Evolutionary conservation across 1,140 invertebrate species (phyloP), one percentile per base, ranked within the genome.

Genomic region (Belonocnema kinseyi): DNA sequence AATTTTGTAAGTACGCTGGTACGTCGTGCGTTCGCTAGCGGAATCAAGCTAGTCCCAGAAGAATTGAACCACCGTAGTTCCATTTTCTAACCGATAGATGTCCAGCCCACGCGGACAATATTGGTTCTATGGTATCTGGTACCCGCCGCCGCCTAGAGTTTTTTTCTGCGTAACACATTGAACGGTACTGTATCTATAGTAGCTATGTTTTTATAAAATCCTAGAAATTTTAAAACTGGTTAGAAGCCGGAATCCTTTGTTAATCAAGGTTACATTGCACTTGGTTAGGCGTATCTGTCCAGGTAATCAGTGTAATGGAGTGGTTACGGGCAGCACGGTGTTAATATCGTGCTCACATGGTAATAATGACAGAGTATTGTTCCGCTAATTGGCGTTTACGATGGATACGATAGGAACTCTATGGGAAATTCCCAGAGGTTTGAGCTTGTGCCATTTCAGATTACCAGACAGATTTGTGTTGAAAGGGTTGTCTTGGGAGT

Each of bases 331-430:
- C 26, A 58, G 56, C 21, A 66, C 14, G 40, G 58, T 66, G 58
- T 66, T 66, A 21, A 33, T 66, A 66, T 66, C 26, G 16, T 26
- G 61, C 61, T 66, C 46, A 66, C 61, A 46, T 40, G 33, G 61
- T 66, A 66, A 33, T 66, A 66, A 66, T 66, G 61, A 66, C 61
- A 66, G 61, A 40, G 61, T 66, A 66, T 66, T 66, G 61, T 66
- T 66, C 61, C n/a, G 61, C 61, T 66, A 66, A 66, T 66, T 66
- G 61, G 46, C 61, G 61, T 66, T 66, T 66, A 66, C 61, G 61
- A 66, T 66, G 33, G 61, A n/a, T 66, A 26, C 61, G 61, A 66
- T 66, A 66, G 33, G 12, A 66, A 40, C 61, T n/a, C 61, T n/a
- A 66, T 40, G 33, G 26, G 26, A 40, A 40, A 66, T 40, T 66